Conservation (phyloP, 1,140 invertebrate genomes). For the Anoplolepis gracilipes region DNA sequence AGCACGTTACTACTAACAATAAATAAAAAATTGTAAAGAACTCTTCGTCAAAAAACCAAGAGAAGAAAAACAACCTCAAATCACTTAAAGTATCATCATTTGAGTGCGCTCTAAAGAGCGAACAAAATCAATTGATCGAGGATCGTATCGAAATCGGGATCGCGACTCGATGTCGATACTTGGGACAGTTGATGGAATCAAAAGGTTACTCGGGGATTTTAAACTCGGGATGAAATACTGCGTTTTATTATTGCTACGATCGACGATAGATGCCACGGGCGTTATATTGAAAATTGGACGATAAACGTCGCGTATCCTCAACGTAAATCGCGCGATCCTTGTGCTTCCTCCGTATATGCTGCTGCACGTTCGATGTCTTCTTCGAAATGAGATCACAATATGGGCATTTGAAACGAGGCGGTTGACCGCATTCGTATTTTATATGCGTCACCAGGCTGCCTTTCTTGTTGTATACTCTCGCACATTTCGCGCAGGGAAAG, state of each 20-base stretch:
- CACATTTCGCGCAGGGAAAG: slow-evolving; percentile 88
- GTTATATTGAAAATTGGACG: background rate
- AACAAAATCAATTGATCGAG: background rate
- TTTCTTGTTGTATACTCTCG: slow-evolving; percentile 85
- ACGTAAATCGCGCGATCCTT: slow-evolving; percentile 65
- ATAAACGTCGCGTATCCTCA: slow-evolving; percentile 56
- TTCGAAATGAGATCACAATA: slow-evolving; percentile 83
- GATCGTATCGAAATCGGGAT: background rate
- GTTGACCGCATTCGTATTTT: slow-evolving; percentile 86
- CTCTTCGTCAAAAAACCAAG: background rate
- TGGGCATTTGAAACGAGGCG: slow-evolving; percentile 87
- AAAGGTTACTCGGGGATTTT: background rate
- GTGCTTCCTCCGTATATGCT: slow-evolving; percentile 78
- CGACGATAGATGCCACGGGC: background rate
- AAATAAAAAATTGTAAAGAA: background rate
- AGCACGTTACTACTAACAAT: background rate
- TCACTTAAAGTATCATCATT: background rate
- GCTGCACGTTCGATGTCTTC: slow-evolving; percentile 79
- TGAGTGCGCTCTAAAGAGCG: background rate
- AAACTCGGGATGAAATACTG: background rate
- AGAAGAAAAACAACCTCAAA: background rate
- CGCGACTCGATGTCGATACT: background rate
- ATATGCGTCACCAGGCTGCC: slow-evolving; percentile 86
- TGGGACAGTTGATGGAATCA: background rate
- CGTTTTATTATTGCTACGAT: slow-evolving; percentile 4